A percentile compares a stretch with the other conserved stretches of the same genome.
phyloP scores from a whole-genome alignment of 2,888 invertebrate genomes.

The Elegia similella region DNA sequence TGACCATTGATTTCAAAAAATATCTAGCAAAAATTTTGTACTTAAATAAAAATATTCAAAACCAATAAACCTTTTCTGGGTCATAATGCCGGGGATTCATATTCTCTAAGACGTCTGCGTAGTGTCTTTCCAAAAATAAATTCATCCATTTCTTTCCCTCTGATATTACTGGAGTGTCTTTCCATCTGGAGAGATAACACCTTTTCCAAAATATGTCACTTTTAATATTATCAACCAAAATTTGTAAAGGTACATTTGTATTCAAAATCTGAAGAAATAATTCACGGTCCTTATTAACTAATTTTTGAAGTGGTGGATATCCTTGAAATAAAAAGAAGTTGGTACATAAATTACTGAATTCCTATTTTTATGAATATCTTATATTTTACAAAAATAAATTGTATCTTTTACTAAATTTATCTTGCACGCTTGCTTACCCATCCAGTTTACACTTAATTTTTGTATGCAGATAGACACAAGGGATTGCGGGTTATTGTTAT shows the following conservation, averaged over 20 bases:
- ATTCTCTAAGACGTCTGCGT: conserved; percentile 69
- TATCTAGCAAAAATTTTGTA: too few species aligned
- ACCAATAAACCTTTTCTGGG: conserved; percentile 64
- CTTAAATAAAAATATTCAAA: not conserved
- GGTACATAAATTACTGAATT: not conserved
- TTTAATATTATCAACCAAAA: conserved; percentile 70
- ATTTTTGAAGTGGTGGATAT: conserved; percentile 44
- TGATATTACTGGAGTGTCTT: conserved; percentile 45
- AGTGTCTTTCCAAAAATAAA: conserved; percentile 69
- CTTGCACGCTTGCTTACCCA: conserved; percentile 42
- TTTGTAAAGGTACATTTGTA: conserved; percentile 61
- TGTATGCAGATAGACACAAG: conserved; percentile 72
- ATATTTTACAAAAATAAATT: too few species aligned
- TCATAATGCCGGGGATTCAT: conserved; percentile 73
- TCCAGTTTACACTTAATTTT: conserved; percentile 71
- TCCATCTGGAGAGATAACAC: conserved; percentile 63
- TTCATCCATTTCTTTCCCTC: conserved; percentile 65
- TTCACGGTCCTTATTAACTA: conserved; percentile 68
- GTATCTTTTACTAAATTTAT: too few species aligned
- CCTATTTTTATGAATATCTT: too few species aligned
- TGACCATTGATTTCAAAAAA: too few species aligned
- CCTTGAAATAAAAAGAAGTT: conserved; percentile 2
- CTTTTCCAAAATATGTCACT: conserved; percentile 75
- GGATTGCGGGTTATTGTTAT: conserved; percentile 65
- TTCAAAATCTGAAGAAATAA: conserved; percentile 65